Conservation (phyloP, 2,888 invertebrate genomes). For the Coelopa pilipes region DNA sequence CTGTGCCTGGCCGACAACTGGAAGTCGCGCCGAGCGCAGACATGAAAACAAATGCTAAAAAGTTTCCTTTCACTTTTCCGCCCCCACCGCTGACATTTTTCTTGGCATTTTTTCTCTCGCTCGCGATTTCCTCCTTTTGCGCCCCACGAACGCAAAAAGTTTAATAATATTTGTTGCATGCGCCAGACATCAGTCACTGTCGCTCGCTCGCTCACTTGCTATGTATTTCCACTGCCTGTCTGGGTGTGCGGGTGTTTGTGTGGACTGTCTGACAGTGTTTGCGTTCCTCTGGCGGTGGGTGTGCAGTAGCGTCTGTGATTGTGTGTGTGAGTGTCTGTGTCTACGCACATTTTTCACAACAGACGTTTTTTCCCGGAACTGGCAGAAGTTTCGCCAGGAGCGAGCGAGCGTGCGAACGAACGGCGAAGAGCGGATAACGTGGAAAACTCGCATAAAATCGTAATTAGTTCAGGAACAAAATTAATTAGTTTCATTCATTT, state of each 20-base stretch:
- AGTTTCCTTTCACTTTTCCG: too few species aligned
- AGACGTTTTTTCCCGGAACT: background rate
- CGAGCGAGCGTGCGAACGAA: too few species aligned
- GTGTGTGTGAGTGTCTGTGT: background rate
- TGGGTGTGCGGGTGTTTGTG: too few species aligned
- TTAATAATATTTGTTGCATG: conserved; percentile 31
- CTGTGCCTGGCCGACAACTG: too few species aligned
- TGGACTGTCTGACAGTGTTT: too few species aligned
- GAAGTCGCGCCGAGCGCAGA: too few species aligned
- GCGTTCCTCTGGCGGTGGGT: too few species aligned
- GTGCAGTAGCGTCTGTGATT: conserved; percentile 11
- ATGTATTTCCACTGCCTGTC: too few species aligned
- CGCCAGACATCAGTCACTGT: conserved; percentile 39
- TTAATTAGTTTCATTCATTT: conserved; percentile 34
- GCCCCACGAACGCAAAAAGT: background rate
- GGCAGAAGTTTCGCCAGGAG: too few species aligned
- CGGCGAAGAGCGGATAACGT: background rate
- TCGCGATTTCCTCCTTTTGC: background rate
- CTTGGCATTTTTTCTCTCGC: background rate
- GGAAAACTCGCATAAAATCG: conserved; percentile 21
- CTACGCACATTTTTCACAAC: background rate
- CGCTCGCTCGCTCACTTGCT: background rate
- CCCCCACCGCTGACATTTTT: background rate
- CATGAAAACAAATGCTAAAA: too few species aligned
- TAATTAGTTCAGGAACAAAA: conserved; percentile 29